phyloP scores from a whole-genome alignment of 2,113 vertebrate species.

The Peromyscus polionotus region DNA sequence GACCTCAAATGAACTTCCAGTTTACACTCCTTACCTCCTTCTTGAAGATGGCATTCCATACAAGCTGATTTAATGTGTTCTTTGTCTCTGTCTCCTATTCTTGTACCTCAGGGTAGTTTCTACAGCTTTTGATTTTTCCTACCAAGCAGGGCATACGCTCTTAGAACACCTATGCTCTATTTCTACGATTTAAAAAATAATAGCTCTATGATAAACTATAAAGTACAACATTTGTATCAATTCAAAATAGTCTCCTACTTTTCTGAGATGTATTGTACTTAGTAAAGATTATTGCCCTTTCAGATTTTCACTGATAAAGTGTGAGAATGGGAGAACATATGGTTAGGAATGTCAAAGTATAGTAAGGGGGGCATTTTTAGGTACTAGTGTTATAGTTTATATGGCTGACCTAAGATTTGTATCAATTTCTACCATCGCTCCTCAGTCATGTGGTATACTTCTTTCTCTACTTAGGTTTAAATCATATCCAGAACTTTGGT shows the following conservation, averaged over 20 bases:
- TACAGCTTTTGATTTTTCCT: not conserved
- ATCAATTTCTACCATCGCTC: not conserved
- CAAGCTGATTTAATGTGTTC: not conserved
- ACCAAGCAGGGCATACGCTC: not conserved
- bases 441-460: not conserved
- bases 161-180: not conserved
- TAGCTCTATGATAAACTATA: too few relatives aligned
- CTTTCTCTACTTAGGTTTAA: not conserved
- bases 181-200: not conserved
- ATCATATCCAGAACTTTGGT: not conserved
- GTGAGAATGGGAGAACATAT: not conserved
- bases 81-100: not conserved
- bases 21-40: not conserved
- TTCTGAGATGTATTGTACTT: conserved; percentile 28
- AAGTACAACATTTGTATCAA: not conserved
- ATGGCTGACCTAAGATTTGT: not conserved
- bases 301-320: not conserved
- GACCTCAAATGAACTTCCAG: not conserved
- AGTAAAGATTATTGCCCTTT: not conserved
- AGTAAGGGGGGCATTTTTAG: not conserved
- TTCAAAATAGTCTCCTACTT: not conserved
- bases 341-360: not conserved
- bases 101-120: not conserved
- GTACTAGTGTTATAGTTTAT: not conserved
- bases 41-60: not conserved